Percentiles rank a stretch among this genome's conserved stretches.
phyloP scores from a whole-genome alignment of 1,140 invertebrate species.

The Wasmannia auropunctata region DNA sequence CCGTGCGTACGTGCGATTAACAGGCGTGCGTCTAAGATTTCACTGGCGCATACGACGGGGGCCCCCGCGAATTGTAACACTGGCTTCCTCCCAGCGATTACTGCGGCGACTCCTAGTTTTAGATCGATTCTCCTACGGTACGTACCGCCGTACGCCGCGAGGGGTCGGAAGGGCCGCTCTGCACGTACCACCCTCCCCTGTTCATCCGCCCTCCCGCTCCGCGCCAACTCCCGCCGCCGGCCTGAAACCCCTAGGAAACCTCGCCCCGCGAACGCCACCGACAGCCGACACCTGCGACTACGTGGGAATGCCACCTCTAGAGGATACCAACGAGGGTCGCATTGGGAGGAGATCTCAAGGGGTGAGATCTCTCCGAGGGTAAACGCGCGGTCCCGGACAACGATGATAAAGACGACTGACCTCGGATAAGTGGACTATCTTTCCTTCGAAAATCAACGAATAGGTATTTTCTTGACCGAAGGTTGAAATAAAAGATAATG shows the following conservation, averaged over 20 bases:
- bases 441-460: neutral
- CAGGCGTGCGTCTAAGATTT: constrained; percentile 75
- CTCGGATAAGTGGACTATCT: neutral
- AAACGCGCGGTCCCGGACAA: neutral
- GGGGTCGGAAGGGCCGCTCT: constrained; percentile 58
- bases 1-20: constrained; percentile 71
- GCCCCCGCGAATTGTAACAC: constrained; percentile 80
- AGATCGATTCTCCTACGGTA: constrained; percentile 84
- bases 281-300: constrained; percentile 57
- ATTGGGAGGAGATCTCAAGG: neutral
- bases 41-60: constrained; percentile 77
- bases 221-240: constrained; percentile 51
- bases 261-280: constrained; percentile 70
- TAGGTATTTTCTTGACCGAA: constrained; percentile 27
- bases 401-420: neutral
- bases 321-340: neutral
- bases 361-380: constrained; percentile 4
- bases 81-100: constrained; percentile 82
- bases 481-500: neutral
- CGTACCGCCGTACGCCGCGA: constrained; percentile 72
- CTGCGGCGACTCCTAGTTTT: constrained; percentile 85
- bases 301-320: constrained; percentile 39
- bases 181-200: constrained; percentile 54
- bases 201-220: constrained; percentile 61
- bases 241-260: constrained; percentile 68